phyloP scores from a whole-genome alignment of 2,888 invertebrate genomes.

The Euproctis similis region DNA sequence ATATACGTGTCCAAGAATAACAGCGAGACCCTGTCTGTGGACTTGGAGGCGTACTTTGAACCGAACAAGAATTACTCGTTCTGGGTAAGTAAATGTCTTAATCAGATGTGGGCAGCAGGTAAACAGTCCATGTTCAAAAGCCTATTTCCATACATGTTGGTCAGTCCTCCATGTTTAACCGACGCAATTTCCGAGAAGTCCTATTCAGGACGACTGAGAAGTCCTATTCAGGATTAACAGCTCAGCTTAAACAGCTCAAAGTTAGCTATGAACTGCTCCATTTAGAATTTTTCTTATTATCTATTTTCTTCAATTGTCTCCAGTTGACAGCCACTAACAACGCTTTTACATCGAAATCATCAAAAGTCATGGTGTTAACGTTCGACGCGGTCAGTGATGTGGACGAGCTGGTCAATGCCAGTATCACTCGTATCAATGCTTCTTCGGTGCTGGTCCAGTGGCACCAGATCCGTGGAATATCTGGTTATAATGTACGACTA shows the following conservation, averaged over 20 bases:
- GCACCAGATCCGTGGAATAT: conserved; percentile 74
- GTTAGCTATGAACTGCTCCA: too few species aligned
- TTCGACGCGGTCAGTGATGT: conserved; percentile 81
- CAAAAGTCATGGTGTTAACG: conserved; percentile 72
- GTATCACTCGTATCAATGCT: conserved; percentile 60
- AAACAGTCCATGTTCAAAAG: too few species aligned
- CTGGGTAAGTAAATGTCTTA: conserved; percentile 79
- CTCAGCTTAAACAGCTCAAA: too few species aligned
- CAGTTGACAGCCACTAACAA: conserved; percentile 81
- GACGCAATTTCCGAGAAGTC: background rate
- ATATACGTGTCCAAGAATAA: conserved; percentile 42
- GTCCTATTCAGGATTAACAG: too few species aligned
- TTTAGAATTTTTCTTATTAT: too few species aligned
- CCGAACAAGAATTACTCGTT: conserved; percentile 79
- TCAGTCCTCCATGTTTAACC: background rate
- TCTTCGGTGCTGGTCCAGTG: conserved; percentile 77
- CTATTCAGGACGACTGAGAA: too few species aligned
- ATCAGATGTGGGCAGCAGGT: too few species aligned
- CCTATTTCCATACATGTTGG: too few species aligned
- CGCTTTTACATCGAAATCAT: conserved; percentile 76
- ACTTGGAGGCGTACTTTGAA: conserved; percentile 72
- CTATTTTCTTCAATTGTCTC: background rate
- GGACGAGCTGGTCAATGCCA: conserved; percentile 76
- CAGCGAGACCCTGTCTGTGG: conserved; percentile 46
- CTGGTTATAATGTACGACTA: conserved; percentile 75